phyloP scores from a whole-genome alignment of 2,113 vertebrate species.

The Pogonocichla stellata region DNA sequence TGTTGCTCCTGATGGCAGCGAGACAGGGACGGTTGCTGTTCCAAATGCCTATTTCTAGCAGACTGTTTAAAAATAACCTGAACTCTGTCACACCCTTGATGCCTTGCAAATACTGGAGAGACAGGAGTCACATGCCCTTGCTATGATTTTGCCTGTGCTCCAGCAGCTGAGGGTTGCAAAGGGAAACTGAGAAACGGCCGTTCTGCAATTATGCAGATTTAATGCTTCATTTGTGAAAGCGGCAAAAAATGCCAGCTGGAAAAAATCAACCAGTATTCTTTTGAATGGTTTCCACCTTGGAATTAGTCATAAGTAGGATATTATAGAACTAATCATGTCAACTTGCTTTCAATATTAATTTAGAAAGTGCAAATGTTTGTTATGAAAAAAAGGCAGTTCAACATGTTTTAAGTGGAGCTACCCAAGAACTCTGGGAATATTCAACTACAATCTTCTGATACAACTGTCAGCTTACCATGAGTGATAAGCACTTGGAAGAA shows the following conservation, averaged over 20 bases:
- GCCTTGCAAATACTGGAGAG: not conserved
- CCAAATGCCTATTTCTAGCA: slow-evolving; percentile 19
- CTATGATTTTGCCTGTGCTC: not conserved
- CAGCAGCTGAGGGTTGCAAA: not conserved
- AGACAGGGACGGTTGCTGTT: not conserved
- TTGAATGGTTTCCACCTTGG: not conserved
- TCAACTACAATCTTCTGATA: not conserved
- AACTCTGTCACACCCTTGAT: not conserved
- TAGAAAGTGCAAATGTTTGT: not conserved
- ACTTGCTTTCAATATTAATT: not conserved
- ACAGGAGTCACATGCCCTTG: not conserved
- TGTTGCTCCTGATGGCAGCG: not conserved
- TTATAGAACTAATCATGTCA: not conserved
- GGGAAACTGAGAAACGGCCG: not conserved
- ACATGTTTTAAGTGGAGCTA: not conserved
- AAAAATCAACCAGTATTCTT: not conserved
- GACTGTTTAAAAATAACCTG: slow-evolving; percentile 44
- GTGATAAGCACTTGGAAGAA: not conserved
- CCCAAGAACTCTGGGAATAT: not conserved
- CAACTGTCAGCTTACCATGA: not conserved
- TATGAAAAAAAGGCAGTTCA: not conserved
- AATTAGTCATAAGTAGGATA: not conserved
- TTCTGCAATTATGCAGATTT: not conserved
- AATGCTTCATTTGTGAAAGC: not conserved
- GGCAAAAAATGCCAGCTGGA: not conserved